Base-by-base conservation (phyloP, 2,797 vertebrate genomes). In the Sebastes kiyomatsui region DNA sequence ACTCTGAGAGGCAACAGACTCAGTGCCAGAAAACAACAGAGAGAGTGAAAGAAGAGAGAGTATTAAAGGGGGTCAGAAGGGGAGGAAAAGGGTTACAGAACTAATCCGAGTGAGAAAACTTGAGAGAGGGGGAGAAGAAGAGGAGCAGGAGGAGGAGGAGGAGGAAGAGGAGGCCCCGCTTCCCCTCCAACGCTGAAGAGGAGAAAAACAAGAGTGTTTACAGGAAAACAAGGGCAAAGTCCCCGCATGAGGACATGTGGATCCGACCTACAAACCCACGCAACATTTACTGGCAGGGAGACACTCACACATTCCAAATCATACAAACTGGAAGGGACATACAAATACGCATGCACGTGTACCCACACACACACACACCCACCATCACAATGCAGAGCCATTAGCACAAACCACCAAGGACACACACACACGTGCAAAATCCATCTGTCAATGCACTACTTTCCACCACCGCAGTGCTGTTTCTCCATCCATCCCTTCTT, bases 161-260 rank as follows among this genome's bases (percentile, higher is more conserved):
- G 70, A 79, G 30, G 68, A 66, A 68, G 69, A 69, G 22, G 75
- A 75, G 64, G 67, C 61, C 84, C 82, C 64, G 73, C 87, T 85
- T 54, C 60, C 52, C 77, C 76, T 62, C 56, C 73, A 61, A 71
- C 46, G 25, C 67, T 56, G 76, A 52, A 75, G 78, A 71, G 22
- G 35, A 79, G 81, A 85, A 89, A 90, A 91, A 90, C 80, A 84
- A 52, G 55, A 32, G 42, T 90, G 88, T 93, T 93, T 90, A 93
- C 87, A 77, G 77, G 77, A 90, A 92, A 88, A 90, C 83, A 88
- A 78, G 90, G 77, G 73, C 86, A 93, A 91, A 90, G 90, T 92
- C 84, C 84, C 68, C 27, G 49, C 30, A 75, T 62, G 82, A 89
- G 83, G 22, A 83, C 87, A 87, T 86, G 89, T 80, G 89, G 85